Evolutionary conservation across 2,797 vertebrate species (phyloP), one percentile per base, ranked within the genome.

Genomic region (Pseudomugil gertrudae): DNA sequence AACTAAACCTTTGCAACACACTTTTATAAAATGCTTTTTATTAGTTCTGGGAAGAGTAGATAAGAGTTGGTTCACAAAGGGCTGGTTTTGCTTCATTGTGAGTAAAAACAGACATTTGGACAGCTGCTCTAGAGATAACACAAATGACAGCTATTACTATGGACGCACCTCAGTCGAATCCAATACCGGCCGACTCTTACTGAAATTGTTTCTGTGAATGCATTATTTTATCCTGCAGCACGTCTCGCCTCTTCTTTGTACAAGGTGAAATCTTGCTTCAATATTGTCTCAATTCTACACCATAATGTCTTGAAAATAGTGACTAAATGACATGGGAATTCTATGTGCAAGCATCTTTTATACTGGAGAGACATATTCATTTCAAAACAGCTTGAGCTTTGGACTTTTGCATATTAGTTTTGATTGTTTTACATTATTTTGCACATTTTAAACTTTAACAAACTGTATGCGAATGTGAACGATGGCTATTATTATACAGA

Each of bases 391-490:
- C 76, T 87, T 86, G 69, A 76, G 77, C 84, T 84, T 89, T 87
- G 80, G 84, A 84, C 85, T 81, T 90, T 94, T 94, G 92, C 93
- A 93, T 93, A 95, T 93, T 79, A 78, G 80, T 80, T 89, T 91
- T 88, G 88, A 93, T 92, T 93, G 92, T 92, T 91, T 90, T 69
- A 84, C 80, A n/a, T n/a, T n/a, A n/a, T n/a, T n/a, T n/a, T 87
- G 87, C 77, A 84, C 64, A 56, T 84, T 82, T 52, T 56, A 23
- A 68, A 64, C 72, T 30, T 52, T 66, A 57, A 75, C 79, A 79
- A 79, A 78, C 47, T 66, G 61, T 63, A 67, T 79, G 78, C 85
- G 47, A 65, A 76, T 79, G 87, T 80, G 76, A 69, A 80, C 38
- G 69, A 76, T 79, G 68, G 81, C 80, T 86, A 76, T 76, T 56